Percentiles rank a stretch among this genome's conserved stretches.
Conservation (phyloP, 2,797 vertebrate genomes). For the Todus mexicanus region DNA sequence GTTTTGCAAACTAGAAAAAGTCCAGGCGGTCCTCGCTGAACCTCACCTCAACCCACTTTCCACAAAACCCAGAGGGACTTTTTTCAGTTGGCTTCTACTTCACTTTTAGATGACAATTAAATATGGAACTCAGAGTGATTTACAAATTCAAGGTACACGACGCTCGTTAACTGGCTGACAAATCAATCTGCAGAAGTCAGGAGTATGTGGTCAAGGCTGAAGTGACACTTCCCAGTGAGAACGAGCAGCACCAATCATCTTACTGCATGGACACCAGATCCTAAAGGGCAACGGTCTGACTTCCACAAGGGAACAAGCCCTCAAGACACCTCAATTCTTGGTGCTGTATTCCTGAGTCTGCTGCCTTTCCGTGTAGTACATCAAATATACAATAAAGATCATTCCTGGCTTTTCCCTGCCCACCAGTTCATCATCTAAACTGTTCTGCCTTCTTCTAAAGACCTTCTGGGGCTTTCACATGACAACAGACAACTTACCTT, state of each 20-base stretch:
- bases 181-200: neutral
- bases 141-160: neutral
- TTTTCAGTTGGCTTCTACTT: neutral
- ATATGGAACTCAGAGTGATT: neutral
- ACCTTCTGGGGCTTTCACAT: neutral
- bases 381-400: neutral
- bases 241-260: neutral
- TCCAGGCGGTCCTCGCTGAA: neutral
- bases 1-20: neutral
- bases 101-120: neutral
- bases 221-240: no score
- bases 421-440: neutral
- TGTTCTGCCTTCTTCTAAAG: neutral
- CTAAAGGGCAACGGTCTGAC: neutral
- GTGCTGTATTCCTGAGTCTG: neutral
- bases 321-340: neutral
- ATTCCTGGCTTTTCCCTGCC: neutral
- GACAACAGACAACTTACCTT: slow-evolving; percentile 72
- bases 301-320: neutral
- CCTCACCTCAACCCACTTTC: neutral
- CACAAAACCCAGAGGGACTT: neutral
- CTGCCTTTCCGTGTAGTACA: neutral
- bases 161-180: neutral
- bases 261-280: neutral
- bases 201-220: neutral